Evolutionary conservation across 2,888 invertebrate genomes (phyloP).

Genomic region (Acanthococcus lagerstroemiae): DNA sequence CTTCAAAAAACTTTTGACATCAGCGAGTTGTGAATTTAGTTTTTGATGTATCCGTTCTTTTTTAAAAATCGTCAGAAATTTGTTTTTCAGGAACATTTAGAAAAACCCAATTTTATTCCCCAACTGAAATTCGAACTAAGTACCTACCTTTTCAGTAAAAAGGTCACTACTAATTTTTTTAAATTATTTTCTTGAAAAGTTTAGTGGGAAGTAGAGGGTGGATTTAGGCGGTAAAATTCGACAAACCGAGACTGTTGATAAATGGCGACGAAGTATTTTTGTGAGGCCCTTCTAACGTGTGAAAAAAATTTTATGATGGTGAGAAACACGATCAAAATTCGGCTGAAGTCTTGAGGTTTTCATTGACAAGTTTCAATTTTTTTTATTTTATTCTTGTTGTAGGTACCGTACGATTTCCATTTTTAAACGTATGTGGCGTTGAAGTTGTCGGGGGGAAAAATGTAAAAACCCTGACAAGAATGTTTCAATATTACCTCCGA

Average conservation of each 20-base stretch:
- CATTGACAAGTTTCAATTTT: background rate
- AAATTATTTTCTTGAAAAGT: background rate
- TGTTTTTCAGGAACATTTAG: no score
- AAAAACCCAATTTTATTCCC: no score
- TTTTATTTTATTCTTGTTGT: background rate
- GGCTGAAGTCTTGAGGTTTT: no score
- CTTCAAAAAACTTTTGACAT: no score
- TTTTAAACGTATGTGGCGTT: conserved; percentile 64
- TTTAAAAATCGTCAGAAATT: no score
- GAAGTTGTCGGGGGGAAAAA: conserved; percentile 53
- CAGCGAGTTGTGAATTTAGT: no score
- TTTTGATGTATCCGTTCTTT: no score
- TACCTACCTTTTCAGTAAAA: no score
- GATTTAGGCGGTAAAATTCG: background rate
- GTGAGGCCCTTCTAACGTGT: background rate
- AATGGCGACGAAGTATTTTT: background rate
- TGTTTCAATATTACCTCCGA: conserved; percentile 73
- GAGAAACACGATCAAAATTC: no score
- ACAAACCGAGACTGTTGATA: background rate
- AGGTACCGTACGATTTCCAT: conserved; percentile 64
- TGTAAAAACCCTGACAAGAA: conserved; percentile 77
- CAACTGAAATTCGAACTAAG: no score
- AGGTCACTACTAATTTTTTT: no score
- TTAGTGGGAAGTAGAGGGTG: background rate
- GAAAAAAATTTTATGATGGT: background rate